Conservation (phyloP, 2,113 vertebrate genomes). For the Morone saxatilis region DNA sequence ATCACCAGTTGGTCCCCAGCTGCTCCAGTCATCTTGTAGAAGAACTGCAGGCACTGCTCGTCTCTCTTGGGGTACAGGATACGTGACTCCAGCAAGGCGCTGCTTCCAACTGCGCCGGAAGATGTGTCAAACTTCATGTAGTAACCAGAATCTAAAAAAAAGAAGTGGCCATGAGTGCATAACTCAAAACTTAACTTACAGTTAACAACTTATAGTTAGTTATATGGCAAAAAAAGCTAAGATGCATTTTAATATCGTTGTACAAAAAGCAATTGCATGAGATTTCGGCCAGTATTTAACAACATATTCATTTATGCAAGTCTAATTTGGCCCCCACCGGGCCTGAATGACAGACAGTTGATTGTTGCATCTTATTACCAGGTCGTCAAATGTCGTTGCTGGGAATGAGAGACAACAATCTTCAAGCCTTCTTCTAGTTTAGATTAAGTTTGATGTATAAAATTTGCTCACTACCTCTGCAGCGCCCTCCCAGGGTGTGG, state of each 20-base stretch:
- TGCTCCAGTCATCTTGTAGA: conserved; percentile 89
- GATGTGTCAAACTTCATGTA: conserved; percentile 89
- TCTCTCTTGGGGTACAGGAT: conserved; percentile 91
- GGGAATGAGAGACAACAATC: no score
- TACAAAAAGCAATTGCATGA: not conserved
- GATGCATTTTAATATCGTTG: not conserved
- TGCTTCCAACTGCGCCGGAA: conserved; percentile 69
- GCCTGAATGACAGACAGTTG: no score
- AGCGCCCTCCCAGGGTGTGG: conserved; percentile 87
- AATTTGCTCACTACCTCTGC: conserved; percentile 84
- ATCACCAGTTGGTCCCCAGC: conserved; percentile 85
- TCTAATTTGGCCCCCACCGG: not conserved
- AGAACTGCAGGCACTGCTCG: conserved; percentile 93
- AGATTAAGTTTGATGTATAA: no score
- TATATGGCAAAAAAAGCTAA: not conserved
- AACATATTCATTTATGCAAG: not conserved
- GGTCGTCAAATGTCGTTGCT: no score
- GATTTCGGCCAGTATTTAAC: not conserved
- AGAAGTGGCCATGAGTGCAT: not conserved
- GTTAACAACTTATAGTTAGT: not conserved
- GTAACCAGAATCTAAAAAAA: conserved; percentile 86
- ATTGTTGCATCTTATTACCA: no score
- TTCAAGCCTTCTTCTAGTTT: not conserved
- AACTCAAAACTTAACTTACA: not conserved
- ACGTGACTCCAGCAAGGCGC: conserved; percentile 90